These are phyloP conservation scores for Gambelia wislizenii DNA, from an alignment of 2,797 vertebrate genomes.

Conservation along the genomic window DNA sequence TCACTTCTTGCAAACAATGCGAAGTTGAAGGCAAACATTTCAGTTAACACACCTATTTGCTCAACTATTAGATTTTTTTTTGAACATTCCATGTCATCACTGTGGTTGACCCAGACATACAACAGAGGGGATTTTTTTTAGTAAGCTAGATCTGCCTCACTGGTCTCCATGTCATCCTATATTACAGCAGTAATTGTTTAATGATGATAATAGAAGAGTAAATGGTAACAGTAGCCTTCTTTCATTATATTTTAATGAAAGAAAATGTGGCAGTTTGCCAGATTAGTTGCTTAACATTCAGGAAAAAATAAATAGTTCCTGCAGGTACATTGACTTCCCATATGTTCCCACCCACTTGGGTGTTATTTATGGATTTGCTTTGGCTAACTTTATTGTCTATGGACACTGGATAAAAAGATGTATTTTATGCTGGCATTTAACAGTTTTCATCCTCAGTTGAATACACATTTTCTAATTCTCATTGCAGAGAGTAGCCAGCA, in stretches of 20 bases:
- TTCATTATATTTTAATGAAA: slow-evolving; percentile 70
- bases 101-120: neutral
- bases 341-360: slow-evolving; percentile 67
- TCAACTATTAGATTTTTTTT: neutral
- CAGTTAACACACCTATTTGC: neutral
- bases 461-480: neutral
- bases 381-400: slow-evolving; percentile 59
- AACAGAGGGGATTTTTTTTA: neutral
- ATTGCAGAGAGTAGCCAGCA: neutral
- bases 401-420: slow-evolving; percentile 53
- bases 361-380: slow-evolving; percentile 65
- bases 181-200: slow-evolving; percentile 46
- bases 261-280: slow-evolving; percentile 71
- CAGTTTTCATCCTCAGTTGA: neutral
- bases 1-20: neutral
- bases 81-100: neutral
- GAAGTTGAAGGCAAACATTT: no score
- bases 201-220: slow-evolving; percentile 54
- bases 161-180: slow-evolving; percentile 43
- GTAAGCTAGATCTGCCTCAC: neutral
- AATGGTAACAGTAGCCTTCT: slow-evolving; percentile 58
- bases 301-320: slow-evolving; percentile 70
- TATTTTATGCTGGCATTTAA: slow-evolving; percentile 37
- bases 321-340: slow-evolving; percentile 70
- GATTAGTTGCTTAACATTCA: slow-evolving; percentile 68